These are phyloP conservation scores for Pheosia gnoma DNA, from an alignment of 2,888 invertebrate genomes.

Conservation along the genomic window DNA sequence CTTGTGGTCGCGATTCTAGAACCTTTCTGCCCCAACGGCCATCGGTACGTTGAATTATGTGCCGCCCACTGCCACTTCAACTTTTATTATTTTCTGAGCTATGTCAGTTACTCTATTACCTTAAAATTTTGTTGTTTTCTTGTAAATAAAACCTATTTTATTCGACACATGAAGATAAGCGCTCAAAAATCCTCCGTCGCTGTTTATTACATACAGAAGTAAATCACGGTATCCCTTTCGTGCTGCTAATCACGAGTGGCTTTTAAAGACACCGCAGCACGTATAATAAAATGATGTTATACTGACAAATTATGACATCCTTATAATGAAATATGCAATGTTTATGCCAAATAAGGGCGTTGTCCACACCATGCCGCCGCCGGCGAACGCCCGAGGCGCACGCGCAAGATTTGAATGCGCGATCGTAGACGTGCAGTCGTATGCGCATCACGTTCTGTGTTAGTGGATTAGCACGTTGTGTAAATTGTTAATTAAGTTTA, in stretches of 20 bases:
- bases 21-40: too few relatives aligned
- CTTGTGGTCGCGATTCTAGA: too few relatives aligned
- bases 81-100: too few relatives aligned
- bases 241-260: not conserved
- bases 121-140: too few relatives aligned
- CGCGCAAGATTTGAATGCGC: slow-evolving; percentile 2
- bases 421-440: not conserved
- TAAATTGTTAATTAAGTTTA: not conserved
- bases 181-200: too few relatives aligned
- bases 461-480: not conserved
- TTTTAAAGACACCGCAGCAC: not conserved
- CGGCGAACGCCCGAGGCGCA: not conserved
- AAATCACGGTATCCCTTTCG: too few relatives aligned
- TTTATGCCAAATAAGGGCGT: slow-evolving; percentile 4
- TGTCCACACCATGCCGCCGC: not conserved
- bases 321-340: not conserved
- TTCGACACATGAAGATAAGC: too few relatives aligned
- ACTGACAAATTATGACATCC: not conserved
- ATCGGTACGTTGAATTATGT: too few relatives aligned
- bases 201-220: too few relatives aligned
- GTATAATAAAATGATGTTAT: not conserved
- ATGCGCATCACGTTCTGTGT: slow-evolving; percentile 3
- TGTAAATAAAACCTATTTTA: too few relatives aligned
- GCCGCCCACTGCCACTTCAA: too few relatives aligned
- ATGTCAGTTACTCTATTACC: too few relatives aligned